These are phyloP conservation scores for Eupithecia abbreviata DNA, from an alignment of 2,888 invertebrate genomes.

Conservation along the genomic window DNA sequence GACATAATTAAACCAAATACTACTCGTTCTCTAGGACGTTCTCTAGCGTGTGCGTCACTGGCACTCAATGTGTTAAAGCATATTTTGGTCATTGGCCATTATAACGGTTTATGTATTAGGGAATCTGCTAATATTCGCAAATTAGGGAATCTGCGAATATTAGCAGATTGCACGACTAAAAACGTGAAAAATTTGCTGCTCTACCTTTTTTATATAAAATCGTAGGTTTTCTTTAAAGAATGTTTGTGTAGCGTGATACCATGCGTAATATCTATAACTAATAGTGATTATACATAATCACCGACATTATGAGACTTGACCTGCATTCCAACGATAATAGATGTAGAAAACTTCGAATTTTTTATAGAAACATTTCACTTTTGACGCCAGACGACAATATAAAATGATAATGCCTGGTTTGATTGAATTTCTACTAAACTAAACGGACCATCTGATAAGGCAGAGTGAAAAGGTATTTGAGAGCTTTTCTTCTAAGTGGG, in stretches of 20 bases:
- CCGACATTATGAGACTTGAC: slow-evolving; percentile 63
- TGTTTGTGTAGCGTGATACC: slow-evolving; percentile 43
- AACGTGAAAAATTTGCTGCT: not conserved
- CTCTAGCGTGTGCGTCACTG: no score
- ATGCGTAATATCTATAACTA: slow-evolving; percentile 51
- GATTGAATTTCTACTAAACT: not conserved
- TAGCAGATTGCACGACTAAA: not conserved
- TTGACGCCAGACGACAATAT: slow-evolving; percentile 19
- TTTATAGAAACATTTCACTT: slow-evolving; percentile 48
- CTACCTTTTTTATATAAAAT: not conserved
- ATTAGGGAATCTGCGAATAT: no score
- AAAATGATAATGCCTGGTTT: not conserved
- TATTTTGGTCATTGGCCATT: no score
- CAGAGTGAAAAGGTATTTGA: not conserved
- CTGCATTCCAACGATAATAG: slow-evolving; percentile 62
- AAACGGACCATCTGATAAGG: no score
- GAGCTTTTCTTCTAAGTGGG: not conserved
- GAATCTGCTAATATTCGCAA: no score
- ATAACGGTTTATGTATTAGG: no score
- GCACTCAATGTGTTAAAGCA: no score
- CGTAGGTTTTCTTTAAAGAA: slow-evolving; percentile 24
- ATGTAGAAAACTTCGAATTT: slow-evolving; percentile 55
- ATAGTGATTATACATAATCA: slow-evolving; percentile 63
- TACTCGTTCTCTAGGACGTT: no score
- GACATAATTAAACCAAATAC: no score